Evolutionary conservation across 2,113 vertebrate species (phyloP).

Genomic region (Lipotes vexillifer): DNA sequence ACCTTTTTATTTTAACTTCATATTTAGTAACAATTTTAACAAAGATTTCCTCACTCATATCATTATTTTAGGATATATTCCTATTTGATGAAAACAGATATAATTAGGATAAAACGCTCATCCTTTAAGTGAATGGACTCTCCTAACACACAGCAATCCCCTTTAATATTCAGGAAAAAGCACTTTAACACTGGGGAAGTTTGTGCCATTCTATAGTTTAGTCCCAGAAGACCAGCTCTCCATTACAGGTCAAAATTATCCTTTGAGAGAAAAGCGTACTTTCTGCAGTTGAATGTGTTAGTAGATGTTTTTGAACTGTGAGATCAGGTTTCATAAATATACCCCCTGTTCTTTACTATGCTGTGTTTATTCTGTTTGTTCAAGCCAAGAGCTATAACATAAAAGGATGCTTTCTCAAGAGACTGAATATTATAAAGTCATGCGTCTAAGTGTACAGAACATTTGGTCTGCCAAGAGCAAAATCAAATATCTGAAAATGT

Average conservation of each 20-base stretch:
- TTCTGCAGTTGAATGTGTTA: background rate
- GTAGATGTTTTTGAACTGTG: conserved; percentile 39
- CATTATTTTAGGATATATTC: background rate
- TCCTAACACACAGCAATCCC: background rate
- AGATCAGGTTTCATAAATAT: conserved; percentile 48
- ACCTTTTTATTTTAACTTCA: background rate
- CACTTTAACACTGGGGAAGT: background rate
- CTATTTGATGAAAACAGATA: background rate
- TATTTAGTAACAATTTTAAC: background rate
- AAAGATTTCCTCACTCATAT: background rate
- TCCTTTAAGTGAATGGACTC: background rate
- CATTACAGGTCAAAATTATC: background rate
- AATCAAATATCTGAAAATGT: conserved; percentile 45
- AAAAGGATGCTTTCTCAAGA: conserved; percentile 52
- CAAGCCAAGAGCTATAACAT: conserved; percentile 37
- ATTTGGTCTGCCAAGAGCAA: conserved; percentile 7
- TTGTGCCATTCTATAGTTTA: background rate
- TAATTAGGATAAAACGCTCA: background rate
- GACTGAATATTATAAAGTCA: conserved; percentile 32
- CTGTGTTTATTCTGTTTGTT: conserved; percentile 53
- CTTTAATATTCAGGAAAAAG: background rate
- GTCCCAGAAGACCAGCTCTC: background rate
- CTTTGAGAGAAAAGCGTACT: conserved; percentile 43
- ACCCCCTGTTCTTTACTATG: conserved; percentile 19
- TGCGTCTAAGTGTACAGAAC: background rate